These are phyloP conservation scores for Aeoliscus strigatus DNA, from an alignment of 2,797 vertebrate genomes.

Conservation along the genomic window DNA sequence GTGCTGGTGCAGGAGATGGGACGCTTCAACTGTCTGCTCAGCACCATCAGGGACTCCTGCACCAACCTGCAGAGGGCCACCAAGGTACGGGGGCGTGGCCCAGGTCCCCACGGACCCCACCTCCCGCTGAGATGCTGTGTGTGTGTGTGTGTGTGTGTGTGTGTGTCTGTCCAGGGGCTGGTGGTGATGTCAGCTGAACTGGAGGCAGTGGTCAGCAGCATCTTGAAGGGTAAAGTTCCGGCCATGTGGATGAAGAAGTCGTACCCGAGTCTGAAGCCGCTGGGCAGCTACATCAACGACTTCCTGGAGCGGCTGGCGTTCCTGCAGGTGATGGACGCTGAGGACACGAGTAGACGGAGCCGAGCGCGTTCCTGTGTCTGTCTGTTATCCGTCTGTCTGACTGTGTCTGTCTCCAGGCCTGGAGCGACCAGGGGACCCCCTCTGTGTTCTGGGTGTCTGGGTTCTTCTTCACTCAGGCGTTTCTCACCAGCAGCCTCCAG, in stretches of 20 bases:
- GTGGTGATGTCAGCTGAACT: conserved; percentile 87
- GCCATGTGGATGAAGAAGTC: conserved; percentile 87
- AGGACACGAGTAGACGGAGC: no score
- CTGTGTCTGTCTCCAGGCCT: no score
- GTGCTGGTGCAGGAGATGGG: conserved; percentile 92
- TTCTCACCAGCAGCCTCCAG: conserved; percentile 87
- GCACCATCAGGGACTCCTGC: conserved; percentile 79
- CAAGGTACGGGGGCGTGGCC: no score
- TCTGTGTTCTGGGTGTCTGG: conserved; percentile 87
- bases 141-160: conserved; percentile 1
- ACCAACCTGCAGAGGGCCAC: conserved; percentile 86
- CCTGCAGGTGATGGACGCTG: conserved; percentile 81
- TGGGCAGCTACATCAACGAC: conserved; percentile 85
- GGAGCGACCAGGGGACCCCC: conserved; percentile 81
- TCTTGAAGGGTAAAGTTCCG: conserved; percentile 82
- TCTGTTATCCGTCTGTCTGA: no score
- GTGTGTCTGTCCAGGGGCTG: conserved; percentile 69
- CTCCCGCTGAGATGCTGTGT: neutral
- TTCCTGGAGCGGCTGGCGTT: conserved; percentile 82
- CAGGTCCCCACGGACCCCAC: no score
- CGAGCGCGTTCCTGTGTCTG: no score
- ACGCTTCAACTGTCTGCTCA: conserved; percentile 83
- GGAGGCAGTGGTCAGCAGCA: conserved; percentile 85
- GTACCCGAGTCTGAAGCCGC: conserved; percentile 87
- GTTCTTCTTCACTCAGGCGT: conserved; percentile 93